Evolutionary conservation across 2,113 vertebrate species (phyloP).

Genomic region (Hassar affinis): DNA sequence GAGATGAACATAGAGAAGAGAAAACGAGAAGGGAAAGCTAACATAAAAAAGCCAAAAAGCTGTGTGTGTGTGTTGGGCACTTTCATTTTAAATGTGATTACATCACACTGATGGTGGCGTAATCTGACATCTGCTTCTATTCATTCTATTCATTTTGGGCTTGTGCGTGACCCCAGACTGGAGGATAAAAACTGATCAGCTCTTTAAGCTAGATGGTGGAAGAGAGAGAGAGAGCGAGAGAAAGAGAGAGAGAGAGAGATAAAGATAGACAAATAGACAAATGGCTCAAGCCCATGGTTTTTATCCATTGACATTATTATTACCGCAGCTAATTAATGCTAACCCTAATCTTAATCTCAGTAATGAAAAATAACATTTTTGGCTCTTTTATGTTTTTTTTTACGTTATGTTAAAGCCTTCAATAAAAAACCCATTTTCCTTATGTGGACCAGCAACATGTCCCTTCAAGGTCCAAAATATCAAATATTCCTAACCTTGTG

Average conservation of each 20-base stretch:
- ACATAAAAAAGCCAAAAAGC: not conserved
- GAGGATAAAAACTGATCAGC: not conserved
- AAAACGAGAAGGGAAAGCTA: not conserved
- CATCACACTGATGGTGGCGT: not conserved
- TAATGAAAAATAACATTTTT: too few species aligned
- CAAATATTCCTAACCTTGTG: too few species aligned
- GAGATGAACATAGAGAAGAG: not conserved
- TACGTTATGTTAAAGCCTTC: too few species aligned
- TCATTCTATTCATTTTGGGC: slow-evolving; percentile 11
- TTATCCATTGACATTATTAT: too few species aligned
- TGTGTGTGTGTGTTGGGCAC: not conserved
- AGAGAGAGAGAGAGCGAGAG: too few species aligned
- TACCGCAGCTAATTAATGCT: too few species aligned
- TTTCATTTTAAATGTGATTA: slow-evolving; percentile 14
- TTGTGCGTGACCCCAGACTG: not conserved
- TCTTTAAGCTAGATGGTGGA: not conserved
- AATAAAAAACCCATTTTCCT: too few species aligned
- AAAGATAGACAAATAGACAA: not conserved
- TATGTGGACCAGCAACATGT: too few species aligned
- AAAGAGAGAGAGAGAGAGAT: not conserved
- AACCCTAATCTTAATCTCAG: too few species aligned
- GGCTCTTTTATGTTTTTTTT: too few species aligned
- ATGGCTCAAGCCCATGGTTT: not conserved
- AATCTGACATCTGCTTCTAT: slow-evolving; percentile 22
- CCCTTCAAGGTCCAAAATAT: too few species aligned